Conservation (phyloP, 1,140 invertebrate genomes). For the Metopolophium dirhodum region DNA sequence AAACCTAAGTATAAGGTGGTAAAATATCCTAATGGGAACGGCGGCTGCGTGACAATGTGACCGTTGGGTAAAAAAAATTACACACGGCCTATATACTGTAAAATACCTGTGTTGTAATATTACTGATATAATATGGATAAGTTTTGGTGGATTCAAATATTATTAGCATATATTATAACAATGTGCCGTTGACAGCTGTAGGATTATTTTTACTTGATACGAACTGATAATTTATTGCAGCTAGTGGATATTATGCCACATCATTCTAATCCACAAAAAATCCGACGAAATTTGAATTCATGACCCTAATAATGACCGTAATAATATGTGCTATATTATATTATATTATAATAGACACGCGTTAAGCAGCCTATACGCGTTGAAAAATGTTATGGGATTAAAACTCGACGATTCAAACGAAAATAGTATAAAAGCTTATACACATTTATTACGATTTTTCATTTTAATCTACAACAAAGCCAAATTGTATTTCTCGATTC, state of each 20-base stretch:
- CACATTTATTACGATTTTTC: neutral
- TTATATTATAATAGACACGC: slow-evolving; percentile 1
- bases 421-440: neutral
- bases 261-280: neutral
- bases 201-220: neutral
- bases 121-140: no score
- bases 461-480: neutral
- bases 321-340: neutral
- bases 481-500: no score
- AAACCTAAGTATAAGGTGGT: no score
- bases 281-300: neutral
- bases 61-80: no score
- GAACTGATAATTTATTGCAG: neutral
- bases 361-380: no score
- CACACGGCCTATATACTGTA: no score
- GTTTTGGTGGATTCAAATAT: neutral
- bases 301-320: neutral
- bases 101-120: no score
- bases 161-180: neutral
- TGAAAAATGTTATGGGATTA: neutral
- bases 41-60: no score
- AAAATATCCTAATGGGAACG: no score
- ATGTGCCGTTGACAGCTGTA: neutral
- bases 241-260: neutral
- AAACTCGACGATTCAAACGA: neutral